Evolutionary conservation across 2,113 vertebrate species (phyloP), one percentile per base, ranked within the genome.

Genomic region (Amia ocellicauda): DNA sequence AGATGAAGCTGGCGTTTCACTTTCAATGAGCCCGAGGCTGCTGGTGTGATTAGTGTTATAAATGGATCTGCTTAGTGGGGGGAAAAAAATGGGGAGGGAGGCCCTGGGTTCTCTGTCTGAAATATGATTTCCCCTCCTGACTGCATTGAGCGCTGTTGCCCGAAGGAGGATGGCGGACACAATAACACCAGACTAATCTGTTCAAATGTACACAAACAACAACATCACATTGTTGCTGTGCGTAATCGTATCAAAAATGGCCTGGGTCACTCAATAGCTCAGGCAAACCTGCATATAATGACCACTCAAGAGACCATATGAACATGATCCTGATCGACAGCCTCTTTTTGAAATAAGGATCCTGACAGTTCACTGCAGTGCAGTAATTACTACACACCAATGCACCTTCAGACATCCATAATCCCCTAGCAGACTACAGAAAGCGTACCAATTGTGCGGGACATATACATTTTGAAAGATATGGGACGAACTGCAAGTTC

Each of bases 11-110:
- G 29, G 66, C 78, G 11, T 36, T 76, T 79, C 81, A 76, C 81
- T 85, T 81, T 85, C 85, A 84, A 82, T 72, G 78, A 72, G 76
- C 74, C 75, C 78, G 67, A 68, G 80, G 75, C 75, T 80, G 78
- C 83, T 81, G 77, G 71, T 77, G 72, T 80, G 85, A 83, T 88
- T 86, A 81, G 76, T 79, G 74, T 77, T 75, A 80, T 77, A 69
- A 63, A 68, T 16, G n/a, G 22, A 58, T 7, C 20, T 9, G 27
- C 63, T 31, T 56, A 23, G 26, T 42, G 43, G 11, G 17, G 7
- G 16, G 13, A 22, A 28, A 22, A 47, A 52, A 3, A 13, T 10
- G 41, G 41, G 14, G 43, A 60, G 22, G 7, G 42, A n/a, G 10
- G n/a, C 17, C 5, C n/a, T 7, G 26, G 28, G 14, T 19, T 27